These are phyloP conservation scores for Aplochiton taeniatus DNA, from an alignment of 2,797 vertebrate species.

Conservation along the genomic window DNA sequence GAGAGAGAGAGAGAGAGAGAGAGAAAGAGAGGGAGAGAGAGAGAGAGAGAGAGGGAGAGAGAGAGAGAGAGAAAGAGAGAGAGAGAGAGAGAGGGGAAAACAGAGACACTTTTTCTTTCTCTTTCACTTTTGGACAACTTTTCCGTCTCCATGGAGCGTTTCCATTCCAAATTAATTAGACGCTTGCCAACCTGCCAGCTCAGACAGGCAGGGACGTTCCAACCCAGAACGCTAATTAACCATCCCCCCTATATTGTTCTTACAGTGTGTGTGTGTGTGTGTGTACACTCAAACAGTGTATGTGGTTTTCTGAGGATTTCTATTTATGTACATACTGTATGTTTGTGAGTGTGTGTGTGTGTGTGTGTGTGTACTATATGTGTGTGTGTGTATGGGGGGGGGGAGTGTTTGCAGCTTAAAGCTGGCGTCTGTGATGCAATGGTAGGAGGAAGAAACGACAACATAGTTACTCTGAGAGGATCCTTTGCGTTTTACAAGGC, in stretches of 20 bases:
- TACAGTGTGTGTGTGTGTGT: no score
- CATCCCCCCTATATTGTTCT: conserved; percentile 50
- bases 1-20: neutral
- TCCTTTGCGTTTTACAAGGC: conserved; percentile 50
- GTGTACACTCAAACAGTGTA: no score
- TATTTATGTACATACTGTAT: no score
- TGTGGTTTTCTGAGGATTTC: no score
- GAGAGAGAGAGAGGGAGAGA: neutral
- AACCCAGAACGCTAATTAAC: conserved; percentile 78
- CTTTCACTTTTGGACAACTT: conserved; percentile 68
- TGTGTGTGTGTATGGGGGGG: no score
- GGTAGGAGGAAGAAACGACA: conserved; percentile 60
- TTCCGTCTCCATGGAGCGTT: conserved; percentile 64
- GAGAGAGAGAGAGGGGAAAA: conserved; percentile 18
- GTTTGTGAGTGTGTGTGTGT: no score
- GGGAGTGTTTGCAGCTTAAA: conserved; percentile 61
- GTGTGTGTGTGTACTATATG: no score
- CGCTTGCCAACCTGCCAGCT: conserved; percentile 80
- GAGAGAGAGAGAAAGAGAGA: neutral
- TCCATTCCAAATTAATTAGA: conserved; percentile 75
- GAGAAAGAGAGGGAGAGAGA: conserved; percentile 4
- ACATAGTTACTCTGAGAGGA: conserved; percentile 67
- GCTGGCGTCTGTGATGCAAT: conserved; percentile 66
- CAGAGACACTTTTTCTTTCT: conserved; percentile 35
- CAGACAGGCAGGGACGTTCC: conserved; percentile 69